Conservation (phyloP, 2,113 vertebrate genomes). For the Thermophis baileyi region DNA sequence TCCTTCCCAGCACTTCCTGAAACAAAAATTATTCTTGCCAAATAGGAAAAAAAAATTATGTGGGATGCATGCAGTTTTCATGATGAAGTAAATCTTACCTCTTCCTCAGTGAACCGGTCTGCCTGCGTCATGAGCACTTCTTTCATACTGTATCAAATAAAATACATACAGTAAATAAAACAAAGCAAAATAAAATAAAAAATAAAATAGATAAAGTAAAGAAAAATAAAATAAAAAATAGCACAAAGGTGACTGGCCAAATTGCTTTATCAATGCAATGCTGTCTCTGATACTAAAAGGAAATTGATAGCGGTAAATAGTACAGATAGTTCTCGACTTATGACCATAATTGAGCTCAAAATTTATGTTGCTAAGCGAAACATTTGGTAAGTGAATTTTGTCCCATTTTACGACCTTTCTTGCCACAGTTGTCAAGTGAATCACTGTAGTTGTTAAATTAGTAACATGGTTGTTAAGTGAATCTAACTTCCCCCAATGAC, state of each 20-base stretch:
- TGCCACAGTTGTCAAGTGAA: not conserved
- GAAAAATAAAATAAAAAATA: slow-evolving; percentile 8
- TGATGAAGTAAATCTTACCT: slow-evolving; percentile 68
- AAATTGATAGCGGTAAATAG: not conserved
- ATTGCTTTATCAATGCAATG: not conserved
- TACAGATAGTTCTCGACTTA: not conserved
- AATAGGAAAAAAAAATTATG: not conserved
- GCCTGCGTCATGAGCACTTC: slow-evolving; percentile 89
- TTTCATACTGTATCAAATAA: slow-evolving; percentile 76
- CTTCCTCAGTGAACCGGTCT: slow-evolving; percentile 85
- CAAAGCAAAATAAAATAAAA: not conserved
- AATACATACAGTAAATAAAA: slow-evolving; percentile 24
- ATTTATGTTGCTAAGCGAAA: not conserved
- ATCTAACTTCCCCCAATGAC: too few relatives aligned
- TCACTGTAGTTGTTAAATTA: not conserved
- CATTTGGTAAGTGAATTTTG: not conserved
- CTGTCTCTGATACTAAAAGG: not conserved
- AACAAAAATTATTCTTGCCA: slow-evolving; percentile 3
- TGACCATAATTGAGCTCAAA: not conserved
- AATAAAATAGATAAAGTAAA: too few relatives aligned
- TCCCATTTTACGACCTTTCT: not conserved
- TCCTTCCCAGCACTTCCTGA: not conserved
- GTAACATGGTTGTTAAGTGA: not conserved
- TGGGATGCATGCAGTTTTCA: not conserved
- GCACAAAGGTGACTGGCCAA: not conserved